These are phyloP conservation scores for Pogonophryne albipinna DNA, from an alignment of 2,797 vertebrate species.

Conservation along the genomic window DNA sequence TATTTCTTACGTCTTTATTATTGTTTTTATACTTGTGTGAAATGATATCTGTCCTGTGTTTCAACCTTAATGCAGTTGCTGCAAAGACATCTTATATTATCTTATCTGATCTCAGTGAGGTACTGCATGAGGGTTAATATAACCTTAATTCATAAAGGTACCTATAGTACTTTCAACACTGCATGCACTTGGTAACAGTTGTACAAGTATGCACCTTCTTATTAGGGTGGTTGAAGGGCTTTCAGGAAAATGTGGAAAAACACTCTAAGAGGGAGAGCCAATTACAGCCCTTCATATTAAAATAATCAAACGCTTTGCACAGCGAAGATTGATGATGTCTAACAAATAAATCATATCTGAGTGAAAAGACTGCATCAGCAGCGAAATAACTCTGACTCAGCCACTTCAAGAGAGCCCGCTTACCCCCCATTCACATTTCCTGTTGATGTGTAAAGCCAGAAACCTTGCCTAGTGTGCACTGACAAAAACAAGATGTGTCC, in stretches of 20 bases:
- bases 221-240: not conserved
- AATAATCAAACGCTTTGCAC: slow-evolving; percentile 14
- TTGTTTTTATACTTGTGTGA: too few relatives aligned
- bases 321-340: slow-evolving; percentile 19
- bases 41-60: too few relatives aligned
- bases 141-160: not conserved
- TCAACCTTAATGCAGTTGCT: too few relatives aligned
- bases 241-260: slow-evolving; percentile 4
- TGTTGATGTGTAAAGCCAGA: slow-evolving; percentile 43
- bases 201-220: not conserved
- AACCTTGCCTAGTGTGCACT: slow-evolving; percentile 23
- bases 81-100: too few relatives aligned
- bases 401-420: slow-evolving; percentile 1
- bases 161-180: not conserved
- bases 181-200: not conserved
- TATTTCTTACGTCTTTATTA: too few relatives aligned
- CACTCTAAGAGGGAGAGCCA: not conserved
- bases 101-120: too few relatives aligned
- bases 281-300: not conserved
- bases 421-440: slow-evolving; percentile 27
- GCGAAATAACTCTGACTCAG: slow-evolving; percentile 42
- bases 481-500: slow-evolving; percentile 49
- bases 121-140: not conserved
- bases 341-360: slow-evolving; percentile 28
- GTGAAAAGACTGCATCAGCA: slow-evolving; percentile 38